These are phyloP conservation scores for Chloroclysta siterata DNA, from an alignment of 2,888 invertebrate species.

Conservation along the genomic window DNA sequence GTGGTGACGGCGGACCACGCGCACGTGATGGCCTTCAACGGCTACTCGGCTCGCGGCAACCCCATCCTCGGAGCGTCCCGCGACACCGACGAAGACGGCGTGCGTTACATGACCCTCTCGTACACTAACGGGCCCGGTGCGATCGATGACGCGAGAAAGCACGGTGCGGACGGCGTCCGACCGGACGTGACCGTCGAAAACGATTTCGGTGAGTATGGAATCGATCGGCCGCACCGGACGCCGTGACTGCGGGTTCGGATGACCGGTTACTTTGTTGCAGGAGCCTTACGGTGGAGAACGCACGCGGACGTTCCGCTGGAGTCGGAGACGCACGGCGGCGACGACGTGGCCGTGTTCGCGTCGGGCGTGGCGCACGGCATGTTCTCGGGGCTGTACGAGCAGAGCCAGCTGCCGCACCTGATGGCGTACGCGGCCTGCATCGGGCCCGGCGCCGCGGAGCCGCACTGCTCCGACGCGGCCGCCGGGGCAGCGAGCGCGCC, in stretches of 20 bases:
- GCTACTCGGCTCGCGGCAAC: constrained; percentile 85
- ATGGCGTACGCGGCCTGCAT: constrained; percentile 90
- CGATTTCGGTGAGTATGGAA: constrained; percentile 48
- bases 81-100: constrained; percentile 69
- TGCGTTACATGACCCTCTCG: constrained; percentile 84
- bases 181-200: constrained; percentile 71
- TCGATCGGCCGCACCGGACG: background rate
- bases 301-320: constrained; percentile 82
- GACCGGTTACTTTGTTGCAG: constrained; percentile 38
- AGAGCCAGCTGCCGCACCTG: constrained; percentile 90
- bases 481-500: too few species aligned
- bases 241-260: background rate
- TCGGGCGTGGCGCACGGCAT: constrained; percentile 89
- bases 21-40: constrained; percentile 88
- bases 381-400: constrained; percentile 90
- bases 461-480: constrained; percentile 22
- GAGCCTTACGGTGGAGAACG: constrained; percentile 49
- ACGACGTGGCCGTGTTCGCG: constrained; percentile 91
- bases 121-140: constrained; percentile 84
- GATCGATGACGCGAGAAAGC: constrained; percentile 86
- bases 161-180: constrained; percentile 77
- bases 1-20: constrained; percentile 92
- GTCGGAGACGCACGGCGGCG: constrained; percentile 90
- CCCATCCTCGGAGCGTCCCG: constrained; percentile 68
- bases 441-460: constrained; percentile 79